phyloP scores from a whole-genome alignment of 1,140 invertebrate genomes.

The Archivesica marissinica region DNA sequence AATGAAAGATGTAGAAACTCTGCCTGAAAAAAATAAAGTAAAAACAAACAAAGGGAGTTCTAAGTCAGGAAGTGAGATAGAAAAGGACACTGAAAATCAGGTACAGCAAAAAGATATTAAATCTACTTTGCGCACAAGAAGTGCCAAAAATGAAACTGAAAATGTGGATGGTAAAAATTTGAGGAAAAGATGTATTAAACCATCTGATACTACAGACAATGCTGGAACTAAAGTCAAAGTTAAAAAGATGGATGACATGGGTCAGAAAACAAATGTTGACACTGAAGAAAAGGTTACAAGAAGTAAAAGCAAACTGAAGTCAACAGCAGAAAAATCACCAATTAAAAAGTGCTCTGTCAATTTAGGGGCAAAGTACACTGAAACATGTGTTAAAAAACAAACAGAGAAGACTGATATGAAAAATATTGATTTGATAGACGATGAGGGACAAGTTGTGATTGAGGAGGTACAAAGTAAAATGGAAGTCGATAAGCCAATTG shows the following conservation, averaged over 20 bases:
- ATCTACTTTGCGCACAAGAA: slow-evolving; percentile 41
- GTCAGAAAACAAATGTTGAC: neutral
- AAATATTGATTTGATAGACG: neutral
- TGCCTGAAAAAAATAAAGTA: slow-evolving; percentile 16
- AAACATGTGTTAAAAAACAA: neutral
- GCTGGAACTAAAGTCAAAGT: slow-evolving; percentile 7
- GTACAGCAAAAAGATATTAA: slow-evolving; percentile 17
- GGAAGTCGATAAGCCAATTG: neutral
- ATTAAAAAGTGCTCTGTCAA: slow-evolving; percentile 59
- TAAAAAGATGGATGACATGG: slow-evolving; percentile 18
- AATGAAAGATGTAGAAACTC: slow-evolving; percentile 1
- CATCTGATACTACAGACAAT: neutral
- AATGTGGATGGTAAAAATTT: slow-evolving; percentile 42
- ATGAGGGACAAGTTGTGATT: neutral
- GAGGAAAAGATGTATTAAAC: slow-evolving; percentile 36
- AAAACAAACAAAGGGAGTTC: neutral
- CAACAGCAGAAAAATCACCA: slow-evolving; percentile 31
- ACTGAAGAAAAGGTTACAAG: slow-evolving; percentile 25
- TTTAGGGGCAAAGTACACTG: slow-evolving; percentile 49
- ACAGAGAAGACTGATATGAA: neutral
- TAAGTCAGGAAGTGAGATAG: neutral
- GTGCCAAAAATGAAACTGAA: slow-evolving; percentile 46
- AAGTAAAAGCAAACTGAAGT: slow-evolving; percentile 32
- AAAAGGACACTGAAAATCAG: slow-evolving; percentile 23
- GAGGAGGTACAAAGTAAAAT: neutral